phyloP scores from a whole-genome alignment of 2,113 vertebrate genomes.

The Ophthalmolycus amberensis region DNA sequence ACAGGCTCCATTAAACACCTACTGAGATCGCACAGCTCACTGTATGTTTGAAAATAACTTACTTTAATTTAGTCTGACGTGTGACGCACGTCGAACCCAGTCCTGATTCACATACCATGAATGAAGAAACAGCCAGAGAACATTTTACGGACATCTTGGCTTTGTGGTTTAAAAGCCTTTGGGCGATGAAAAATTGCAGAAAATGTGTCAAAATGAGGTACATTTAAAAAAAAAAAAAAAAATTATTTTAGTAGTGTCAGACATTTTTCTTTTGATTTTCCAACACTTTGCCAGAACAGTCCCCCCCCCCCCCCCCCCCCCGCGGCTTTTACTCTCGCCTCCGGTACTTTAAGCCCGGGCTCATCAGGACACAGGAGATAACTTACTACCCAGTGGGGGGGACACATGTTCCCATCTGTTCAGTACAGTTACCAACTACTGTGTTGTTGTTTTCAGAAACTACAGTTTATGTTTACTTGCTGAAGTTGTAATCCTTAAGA shows the following conservation, averaged over 20 bases:
- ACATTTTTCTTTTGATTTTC: constrained; percentile 10
- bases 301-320: neutral
- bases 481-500: neutral
- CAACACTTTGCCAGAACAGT: constrained; percentile 18
- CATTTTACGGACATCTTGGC: neutral
- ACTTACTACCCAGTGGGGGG: constrained; percentile 1
- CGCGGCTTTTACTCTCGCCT: constrained; percentile 31
- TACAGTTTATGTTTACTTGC: neutral
- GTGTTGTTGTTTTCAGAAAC: neutral
- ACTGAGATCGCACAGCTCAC: constrained; percentile 53
- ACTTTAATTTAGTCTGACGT: constrained; percentile 26
- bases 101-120: neutral
- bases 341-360: constrained; percentile 11
- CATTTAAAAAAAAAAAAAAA: constrained; percentile 18
- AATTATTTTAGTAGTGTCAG: constrained; percentile 9
- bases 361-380: constrained; percentile 28
- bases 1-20: constrained; percentile 50
- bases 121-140: constrained; percentile 1
- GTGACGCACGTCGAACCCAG: neutral
- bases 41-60: constrained; percentile 11
- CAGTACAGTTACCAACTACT: neutral
- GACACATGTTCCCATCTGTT: constrained; percentile 9
- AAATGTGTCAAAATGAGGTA: constrained; percentile 2
- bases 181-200: constrained; percentile 3
- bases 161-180: constrained; percentile 20